phyloP scores from a whole-genome alignment of 2,888 invertebrate species.

The Conchocele bisecta region DNA sequence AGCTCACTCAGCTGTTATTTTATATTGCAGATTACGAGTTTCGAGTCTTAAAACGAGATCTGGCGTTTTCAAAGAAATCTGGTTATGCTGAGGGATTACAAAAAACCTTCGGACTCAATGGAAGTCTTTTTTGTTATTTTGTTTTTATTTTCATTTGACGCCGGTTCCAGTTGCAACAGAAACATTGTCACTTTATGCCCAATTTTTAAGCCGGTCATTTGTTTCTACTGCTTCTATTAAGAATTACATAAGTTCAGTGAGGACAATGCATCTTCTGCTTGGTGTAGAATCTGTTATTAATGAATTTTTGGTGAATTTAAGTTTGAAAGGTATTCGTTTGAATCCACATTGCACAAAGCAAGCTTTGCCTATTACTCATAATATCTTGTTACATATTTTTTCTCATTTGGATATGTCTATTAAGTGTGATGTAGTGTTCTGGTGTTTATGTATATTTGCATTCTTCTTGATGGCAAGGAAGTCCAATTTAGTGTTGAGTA shows the following conservation, averaged over 20 bases:
- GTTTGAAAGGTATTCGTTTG: constrained; percentile 8
- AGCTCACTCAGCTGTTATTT: not conserved
- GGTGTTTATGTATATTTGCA: constrained; percentile 7
- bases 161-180: not conserved
- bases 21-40: constrained; percentile 2
- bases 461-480: constrained; percentile 8
- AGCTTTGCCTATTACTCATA: constrained; percentile 4
- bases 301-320: not conserved
- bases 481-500: constrained; percentile 8
- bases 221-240: not conserved
- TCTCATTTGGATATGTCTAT: not conserved
- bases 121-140: constrained; percentile 14
- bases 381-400: not conserved
- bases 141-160: constrained; percentile 5
- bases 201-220: constrained; percentile 1
- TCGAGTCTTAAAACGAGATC: not conserved
- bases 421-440: not conserved
- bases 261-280: not conserved
- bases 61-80: constrained; percentile 1
- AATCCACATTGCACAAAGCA: constrained; percentile 1
- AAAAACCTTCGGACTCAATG: not conserved
- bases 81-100: constrained; percentile 12
- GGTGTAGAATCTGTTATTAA: not conserved
- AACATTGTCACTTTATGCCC: constrained; percentile 1
- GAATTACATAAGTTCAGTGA: constrained; percentile 20